Evolutionary conservation across 2,797 vertebrate genomes (phyloP).

Genomic region (Sebastes umbrosus): DNA sequence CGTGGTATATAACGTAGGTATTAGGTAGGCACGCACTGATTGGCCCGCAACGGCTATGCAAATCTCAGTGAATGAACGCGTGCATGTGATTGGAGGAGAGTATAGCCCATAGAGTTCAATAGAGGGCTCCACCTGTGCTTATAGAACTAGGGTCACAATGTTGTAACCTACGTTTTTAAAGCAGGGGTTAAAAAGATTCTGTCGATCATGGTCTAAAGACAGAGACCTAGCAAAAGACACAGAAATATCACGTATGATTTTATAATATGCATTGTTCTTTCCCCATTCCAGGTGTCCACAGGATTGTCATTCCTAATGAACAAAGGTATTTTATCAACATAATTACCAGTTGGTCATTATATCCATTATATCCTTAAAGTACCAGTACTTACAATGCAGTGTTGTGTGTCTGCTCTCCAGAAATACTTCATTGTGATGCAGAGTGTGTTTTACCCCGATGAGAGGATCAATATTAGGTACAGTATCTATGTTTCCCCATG

Average conservation of each 20-base stretch:
- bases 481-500: not conserved
- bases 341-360: not conserved
- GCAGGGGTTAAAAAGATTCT: no score
- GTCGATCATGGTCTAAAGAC: not conserved
- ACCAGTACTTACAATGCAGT: not conserved
- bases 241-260: not conserved
- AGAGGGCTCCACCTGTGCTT: no score
- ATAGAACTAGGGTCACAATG: no score
- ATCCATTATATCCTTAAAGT: not conserved
- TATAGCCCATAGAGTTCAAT: no score
- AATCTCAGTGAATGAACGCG: no score
- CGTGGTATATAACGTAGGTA: no score
- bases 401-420: constrained; percentile 56
- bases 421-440: constrained; percentile 89
- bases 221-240: not conserved
- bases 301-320: constrained; percentile 62
- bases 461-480: constrained; percentile 82
- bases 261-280: not conserved
- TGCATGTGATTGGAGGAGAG: no score
- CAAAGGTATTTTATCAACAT: constrained; percentile 41
- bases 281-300: constrained; percentile 57
- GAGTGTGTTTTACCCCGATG: constrained; percentile 85
- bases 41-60: no score
- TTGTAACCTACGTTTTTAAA: no score
- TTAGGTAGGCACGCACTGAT: no score